Conservation (phyloP, 2,113 vertebrate genomes). For the Dasyurus viverrinus region DNA sequence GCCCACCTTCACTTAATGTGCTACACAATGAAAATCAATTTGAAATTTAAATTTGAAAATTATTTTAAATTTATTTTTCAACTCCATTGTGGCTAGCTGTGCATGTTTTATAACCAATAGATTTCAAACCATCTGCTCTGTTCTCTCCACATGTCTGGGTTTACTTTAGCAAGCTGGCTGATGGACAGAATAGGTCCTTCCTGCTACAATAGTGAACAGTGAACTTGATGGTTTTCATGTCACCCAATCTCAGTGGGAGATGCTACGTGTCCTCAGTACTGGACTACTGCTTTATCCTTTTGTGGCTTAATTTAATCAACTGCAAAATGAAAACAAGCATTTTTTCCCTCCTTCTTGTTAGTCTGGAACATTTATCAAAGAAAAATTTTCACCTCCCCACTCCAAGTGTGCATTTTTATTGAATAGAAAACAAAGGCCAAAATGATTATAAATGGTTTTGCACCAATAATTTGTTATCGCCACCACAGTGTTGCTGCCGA, state of each 20-base stretch:
- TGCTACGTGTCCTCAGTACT: background rate
- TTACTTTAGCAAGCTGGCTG: background rate
- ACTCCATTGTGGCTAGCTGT: background rate
- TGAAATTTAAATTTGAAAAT: no score
- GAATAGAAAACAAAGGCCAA: background rate
- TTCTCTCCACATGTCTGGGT: background rate
- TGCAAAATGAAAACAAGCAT: background rate
- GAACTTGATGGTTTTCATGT: background rate
- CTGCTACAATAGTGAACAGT: background rate
- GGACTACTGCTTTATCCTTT: background rate
- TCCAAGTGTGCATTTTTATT: background rate
- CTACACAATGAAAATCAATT: constrained; percentile 11
- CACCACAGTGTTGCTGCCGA: background rate
- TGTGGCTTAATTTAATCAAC: background rate
- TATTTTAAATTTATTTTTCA: background rate
- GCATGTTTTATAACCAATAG: background rate
- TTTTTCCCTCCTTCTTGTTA: background rate
- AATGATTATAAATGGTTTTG: background rate
- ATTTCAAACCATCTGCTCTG: background rate
- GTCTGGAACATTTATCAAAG: background rate
- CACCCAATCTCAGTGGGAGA: background rate
- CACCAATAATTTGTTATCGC: background rate
- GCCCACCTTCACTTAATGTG: background rate
- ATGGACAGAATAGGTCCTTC: background rate
- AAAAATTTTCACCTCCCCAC: background rate